Base-by-base conservation (phyloP, 2,888 invertebrate genomes). In the Ophraella communa region DNA sequence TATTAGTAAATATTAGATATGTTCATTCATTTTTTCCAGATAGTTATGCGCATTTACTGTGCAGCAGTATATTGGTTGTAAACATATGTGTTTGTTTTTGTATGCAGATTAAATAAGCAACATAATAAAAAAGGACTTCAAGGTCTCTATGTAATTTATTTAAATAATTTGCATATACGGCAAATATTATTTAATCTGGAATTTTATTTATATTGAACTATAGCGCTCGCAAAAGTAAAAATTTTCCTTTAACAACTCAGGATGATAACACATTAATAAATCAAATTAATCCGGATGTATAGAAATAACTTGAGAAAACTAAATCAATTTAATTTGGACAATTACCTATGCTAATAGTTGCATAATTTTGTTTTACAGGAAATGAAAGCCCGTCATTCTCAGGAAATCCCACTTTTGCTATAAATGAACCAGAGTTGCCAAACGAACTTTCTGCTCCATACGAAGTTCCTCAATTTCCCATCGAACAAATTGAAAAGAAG, bases 401-500 rank as follows among this genome's bases (percentile, higher is more conserved):
- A 18, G 76, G 74, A n/a, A 75, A 74, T 27, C 73, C 79, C 18
- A 76, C 74, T 59, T 80, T 83, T n/a, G 85, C 86, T 10, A 85
- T 86, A 47, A 86, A 86, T 24, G 75, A 75, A 55, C 75, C 74
- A 10, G 89, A 89, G 74, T 82, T 90, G 14, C 89, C 92, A 62
- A 95, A 95, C 79, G 94, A 95, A 82, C 90, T 96, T 71, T 95
- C 96, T 3, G 96, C 97, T 5, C 96, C 97, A 0, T 98, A 97
- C 81, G 98, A 98, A 83, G 93, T 98, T 42, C 96, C 97, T 0
- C 96, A 97, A 83, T 98, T 97, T 82, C 98, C 98, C 44, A 98
- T 98, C 77, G 98, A 98, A 80, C 95, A 96, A 82, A 94, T 95
- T 69, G 96, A 97, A 84, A 94, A 93, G 83, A 96, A 96, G 80